Evolutionary conservation across 2,888 invertebrate species (phyloP).

Genomic region (Lycaena phlaeas): DNA sequence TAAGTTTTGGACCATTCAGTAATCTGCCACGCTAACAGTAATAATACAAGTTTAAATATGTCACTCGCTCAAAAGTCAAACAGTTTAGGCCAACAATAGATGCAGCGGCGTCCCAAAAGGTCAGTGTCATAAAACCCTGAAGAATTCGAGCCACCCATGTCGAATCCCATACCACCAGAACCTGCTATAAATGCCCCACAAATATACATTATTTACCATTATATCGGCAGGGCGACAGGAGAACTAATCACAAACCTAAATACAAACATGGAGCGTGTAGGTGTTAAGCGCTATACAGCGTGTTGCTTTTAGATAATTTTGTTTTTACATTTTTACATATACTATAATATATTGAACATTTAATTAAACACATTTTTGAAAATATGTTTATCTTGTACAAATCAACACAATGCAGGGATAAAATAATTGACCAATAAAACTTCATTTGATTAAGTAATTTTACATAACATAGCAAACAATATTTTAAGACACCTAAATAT

Average conservation of each 20-base stretch:
- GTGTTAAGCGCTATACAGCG: conserved; percentile 58
- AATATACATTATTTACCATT: conserved; percentile 71
- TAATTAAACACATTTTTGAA: too few relatives aligned
- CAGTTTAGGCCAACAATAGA: conserved; percentile 24
- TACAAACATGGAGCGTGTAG: conserved; percentile 45
- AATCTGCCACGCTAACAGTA: too few relatives aligned
- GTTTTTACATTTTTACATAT: too few relatives aligned
- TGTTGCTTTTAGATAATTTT: too few relatives aligned
- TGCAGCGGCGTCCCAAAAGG: conserved; percentile 22
- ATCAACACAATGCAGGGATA: too few relatives aligned
- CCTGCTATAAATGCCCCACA: conserved; percentile 64
- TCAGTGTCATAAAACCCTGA: conserved; percentile 26
- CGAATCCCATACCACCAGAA: conserved; percentile 46
- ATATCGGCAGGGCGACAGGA: conserved; percentile 64
- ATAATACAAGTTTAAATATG: conserved; percentile 14
- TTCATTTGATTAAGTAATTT: too few relatives aligned
- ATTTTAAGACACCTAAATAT: too few relatives aligned
- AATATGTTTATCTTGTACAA: too few relatives aligned
- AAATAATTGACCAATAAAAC: too few relatives aligned
- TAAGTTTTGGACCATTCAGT: too few relatives aligned
- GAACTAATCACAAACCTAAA: conserved; percentile 64
- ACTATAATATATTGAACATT: too few relatives aligned
- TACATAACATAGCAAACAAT: too few relatives aligned
- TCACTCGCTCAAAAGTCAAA: conserved; percentile 18
- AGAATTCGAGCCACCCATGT: conserved; percentile 56